Base-by-base conservation (phyloP, 35 echinoderm and acorn worm species). In the Heliocidaris tuberculata region DNA sequence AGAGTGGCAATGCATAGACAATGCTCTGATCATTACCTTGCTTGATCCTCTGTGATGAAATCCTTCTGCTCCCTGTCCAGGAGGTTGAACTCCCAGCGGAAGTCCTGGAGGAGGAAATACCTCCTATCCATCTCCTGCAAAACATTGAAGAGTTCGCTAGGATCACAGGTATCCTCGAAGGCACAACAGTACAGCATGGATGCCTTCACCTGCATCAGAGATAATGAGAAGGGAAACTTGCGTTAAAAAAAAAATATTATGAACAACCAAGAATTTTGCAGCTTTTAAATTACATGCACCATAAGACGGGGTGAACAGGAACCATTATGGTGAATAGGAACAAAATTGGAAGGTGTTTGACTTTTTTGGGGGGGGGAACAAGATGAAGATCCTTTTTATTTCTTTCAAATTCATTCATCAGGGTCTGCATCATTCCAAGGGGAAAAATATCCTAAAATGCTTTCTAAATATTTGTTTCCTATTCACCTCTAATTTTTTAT, bases 121-220 rank as follows among this genome's bases (percentile, higher is more conserved):
- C 98, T 94, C 17, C 98, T 65, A 85, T 99, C 98, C 97, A 99
- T 96, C 60, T 99, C 98, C 89, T 99, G 98, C 7, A 99, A 97
- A 56, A 96, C 90, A 95, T 93, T 94, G 95, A 99, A 99, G 48
- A 99, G 93, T 93, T 99, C 98, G 95, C 96, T 97, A 2, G 86
- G 97, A 49, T 99, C 98, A 93, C 98, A 99, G 24, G 88, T 61
- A 86, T 98, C 96, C 94, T 97, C 96, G 21, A 93, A 70, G 31
- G 96, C 59, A 93, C 97, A 99, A 71, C 94, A 95, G 48, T 99
- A 99, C 2, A 85, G 31, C 98, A 99, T 99, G 50, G 98, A 91
- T 89, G 98, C 98, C 47, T 85, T 85, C n/a, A 99, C 97, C 98
- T 99, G 88, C n/a, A 92, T 50, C 1, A 13, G 32, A 52, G 52